phyloP scores from a whole-genome alignment of 1,140 invertebrate genomes.

The Melipona quadrifasciata region DNA sequence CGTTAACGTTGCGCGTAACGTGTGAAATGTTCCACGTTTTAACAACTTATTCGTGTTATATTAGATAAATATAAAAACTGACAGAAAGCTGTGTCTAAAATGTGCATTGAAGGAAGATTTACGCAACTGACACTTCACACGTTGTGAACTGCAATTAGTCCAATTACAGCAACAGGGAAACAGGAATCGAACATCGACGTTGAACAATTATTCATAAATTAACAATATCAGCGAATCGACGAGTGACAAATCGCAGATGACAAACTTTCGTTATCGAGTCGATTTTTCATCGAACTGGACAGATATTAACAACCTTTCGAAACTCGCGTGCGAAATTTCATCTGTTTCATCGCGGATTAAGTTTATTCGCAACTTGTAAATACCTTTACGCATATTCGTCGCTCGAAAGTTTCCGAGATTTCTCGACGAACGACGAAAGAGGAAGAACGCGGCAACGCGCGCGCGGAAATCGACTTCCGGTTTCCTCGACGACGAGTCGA shows the following conservation, averaged over 20 bases:
- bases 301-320: not conserved
- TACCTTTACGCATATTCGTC: no score
- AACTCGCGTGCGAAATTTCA: not conserved
- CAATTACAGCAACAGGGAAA: not conserved
- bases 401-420: not conserved
- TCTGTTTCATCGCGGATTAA: no score
- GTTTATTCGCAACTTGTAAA: no score
- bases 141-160: not conserved
- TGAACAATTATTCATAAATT: not conserved
- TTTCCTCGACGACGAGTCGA: not conserved
- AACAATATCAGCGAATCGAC: not conserved
- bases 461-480: slow-evolving; percentile 21
- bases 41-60: not conserved
- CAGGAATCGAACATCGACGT: not conserved
- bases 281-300: not conserved
- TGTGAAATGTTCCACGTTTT: not conserved
- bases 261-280: not conserved
- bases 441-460: slow-evolving; percentile 7
- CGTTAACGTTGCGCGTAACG: not conserved
- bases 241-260: not conserved
- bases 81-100: no score
- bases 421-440: not conserved
- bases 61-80: not conserved
- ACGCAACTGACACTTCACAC: not conserved
- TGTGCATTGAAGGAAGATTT: not conserved